Evolutionary conservation across 2,888 invertebrate genomes (phyloP).

Genomic region (Aproaerema taeniolella): DNA sequence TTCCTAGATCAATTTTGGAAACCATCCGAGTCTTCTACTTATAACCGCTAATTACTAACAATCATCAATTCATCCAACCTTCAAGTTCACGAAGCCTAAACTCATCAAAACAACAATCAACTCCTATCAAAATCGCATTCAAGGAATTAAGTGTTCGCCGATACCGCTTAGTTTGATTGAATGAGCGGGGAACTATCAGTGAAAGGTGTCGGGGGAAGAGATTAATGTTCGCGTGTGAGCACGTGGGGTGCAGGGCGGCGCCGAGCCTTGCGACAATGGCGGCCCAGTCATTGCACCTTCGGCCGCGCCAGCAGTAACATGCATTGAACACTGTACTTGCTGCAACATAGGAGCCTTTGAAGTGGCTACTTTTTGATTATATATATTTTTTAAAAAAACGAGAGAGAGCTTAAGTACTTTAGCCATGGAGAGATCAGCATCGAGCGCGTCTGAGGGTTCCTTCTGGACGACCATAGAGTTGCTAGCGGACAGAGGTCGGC

Average conservation of each 20-base stretch:
- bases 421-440: conserved; percentile 59
- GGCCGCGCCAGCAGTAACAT: conserved; percentile 49
- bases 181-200: conserved; percentile 40
- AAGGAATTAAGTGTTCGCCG: conserved; percentile 33
- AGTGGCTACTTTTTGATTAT: too few relatives aligned
- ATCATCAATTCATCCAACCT: conserved; percentile 1
- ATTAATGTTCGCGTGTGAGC: conserved; percentile 72
- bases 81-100: conserved; percentile 5
- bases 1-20: background rate
- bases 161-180: conserved; percentile 27
- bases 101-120: conserved; percentile 21
- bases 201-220: conserved; percentile 50
- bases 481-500: conserved; percentile 71
- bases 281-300: conserved; percentile 72
- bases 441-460: conserved; percentile 64
- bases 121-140: conserved; percentile 17
- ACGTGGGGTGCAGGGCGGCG: conserved; percentile 55
- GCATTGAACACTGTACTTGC: conserved; percentile 28
- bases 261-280: conserved; percentile 70
- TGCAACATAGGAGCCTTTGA: background rate
- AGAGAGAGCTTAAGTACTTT: too few relatives aligned
- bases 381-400: too few relatives aligned
- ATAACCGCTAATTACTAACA: background rate
- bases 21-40: background rate
- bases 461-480: conserved; percentile 82